Base-by-base conservation (phyloP, 2,888 invertebrate genomes). In the Sphaeridia pumilis region DNA sequence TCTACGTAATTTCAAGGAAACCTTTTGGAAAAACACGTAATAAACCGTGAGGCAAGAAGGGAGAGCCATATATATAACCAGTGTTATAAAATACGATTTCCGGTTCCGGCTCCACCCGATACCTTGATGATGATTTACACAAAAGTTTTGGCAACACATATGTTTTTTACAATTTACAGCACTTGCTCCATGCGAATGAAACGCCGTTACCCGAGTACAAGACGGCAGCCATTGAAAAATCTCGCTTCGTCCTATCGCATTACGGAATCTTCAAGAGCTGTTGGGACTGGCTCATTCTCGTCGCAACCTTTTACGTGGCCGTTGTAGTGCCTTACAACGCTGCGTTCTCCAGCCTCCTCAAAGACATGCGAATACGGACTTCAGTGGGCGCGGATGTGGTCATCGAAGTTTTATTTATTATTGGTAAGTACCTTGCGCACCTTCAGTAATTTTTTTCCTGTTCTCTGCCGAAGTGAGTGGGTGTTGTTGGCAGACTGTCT, bases 211-310 rank as follows among this genome's bases (percentile, higher is more conserved):
- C 94, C 26, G 94, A 94, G 74, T 95, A 95, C 76, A 94, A 93
- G 78, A 93, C 94, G 46, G 84, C 90, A 60, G 86, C 92, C 52
- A 79, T 90, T 69, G 90, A 92, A 75, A 89, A 88, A 72, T 92
- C 93, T 66, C 81, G 84, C 69, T 87, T 90, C 71, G 88, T 94
- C 69, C 78, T 95, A 67, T 86, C 92, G 61, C 94, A 94, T 75
- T 94, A 95, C 71, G 93, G 94, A 49, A 82, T 89, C 67, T 92
- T 93, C 73, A 94, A 94, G 75, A 89, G 89, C 62, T 88, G 87
- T 73, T 95, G 94, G 94, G 94, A 95, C 73, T 94, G 94, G 93
- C 76, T 94, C 60, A 92, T 94, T 67, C 79, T 95, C 52, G 81
- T 93, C 65, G 92, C 92, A 63, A 94, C 93, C 55, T 92, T 94